Evolutionary conservation across 2,888 invertebrate genomes (phyloP), one percentile per base, ranked within the genome.

Genomic region (Nemoura dubitans): DNA sequence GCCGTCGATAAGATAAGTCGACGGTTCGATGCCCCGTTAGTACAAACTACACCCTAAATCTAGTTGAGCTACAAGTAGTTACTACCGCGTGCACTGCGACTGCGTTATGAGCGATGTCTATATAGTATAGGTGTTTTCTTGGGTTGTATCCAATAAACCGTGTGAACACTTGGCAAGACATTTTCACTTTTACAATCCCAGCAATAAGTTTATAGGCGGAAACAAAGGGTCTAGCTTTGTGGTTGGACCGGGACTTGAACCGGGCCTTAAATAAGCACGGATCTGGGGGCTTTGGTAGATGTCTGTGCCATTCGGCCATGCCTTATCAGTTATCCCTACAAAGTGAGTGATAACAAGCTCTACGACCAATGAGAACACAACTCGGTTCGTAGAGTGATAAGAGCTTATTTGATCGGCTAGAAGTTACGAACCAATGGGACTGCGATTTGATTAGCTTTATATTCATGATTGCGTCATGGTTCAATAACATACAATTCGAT

Each of bases 1-100:
- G 30, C 27, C 26, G n/a, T 27, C 26, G 81, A 81, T 81, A 81
- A 81, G 81, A n/a, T 30, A 81, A 81, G 81, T 81, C 28, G 14
- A 2, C 28, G 30, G 81, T 81, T 81, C 81, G 81, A 28, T 81
- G 81, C 81, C 28, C 81, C 81, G 81, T 59, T 59, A 59, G 16
- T 16, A 59, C 59, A 59, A 59, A 59, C 59, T 59, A 59, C 59
- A 59, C 59, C 59, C 59, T 59, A 59, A 59, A 59, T 59, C 59
- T 59, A 59, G 59, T 59, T 59, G 36, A 36, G 36, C 36, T 6
- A 21, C 59, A 59, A 59, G 6, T 59, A 36, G 10, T 3, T 6
- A 36, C 36, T 36, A 36, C 36, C 36, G 36, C 10, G 59, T 59
- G 21, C 10, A 21, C 16, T 36, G 10, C 3, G 36, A 36, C 25